These are phyloP conservation scores for Channallabes apus DNA, from an alignment of 2,797 vertebrate species.

Conservation along the genomic window DNA sequence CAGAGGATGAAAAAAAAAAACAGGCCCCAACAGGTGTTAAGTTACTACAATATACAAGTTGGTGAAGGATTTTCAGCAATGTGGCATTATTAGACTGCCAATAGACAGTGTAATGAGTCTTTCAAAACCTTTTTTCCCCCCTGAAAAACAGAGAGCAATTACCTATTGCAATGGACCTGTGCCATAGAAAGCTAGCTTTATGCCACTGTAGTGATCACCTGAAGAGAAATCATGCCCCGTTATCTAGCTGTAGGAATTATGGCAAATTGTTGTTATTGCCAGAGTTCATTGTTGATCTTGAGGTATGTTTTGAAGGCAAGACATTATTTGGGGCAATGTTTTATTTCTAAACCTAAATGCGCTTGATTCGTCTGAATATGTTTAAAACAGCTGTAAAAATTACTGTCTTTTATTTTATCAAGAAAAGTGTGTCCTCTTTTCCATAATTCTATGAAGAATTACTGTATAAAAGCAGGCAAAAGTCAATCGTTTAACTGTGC, in stretches of 20 bases:
- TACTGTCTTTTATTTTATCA: neutral
- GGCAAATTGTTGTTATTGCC: conserved; percentile 72
- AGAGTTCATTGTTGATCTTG: conserved; percentile 43
- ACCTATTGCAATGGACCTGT: conserved; percentile 70
- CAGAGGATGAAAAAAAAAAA: conserved; percentile 78
- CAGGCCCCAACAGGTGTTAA: conserved; percentile 76
- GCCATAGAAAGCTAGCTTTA: conserved; percentile 70
- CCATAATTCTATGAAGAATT: neutral
- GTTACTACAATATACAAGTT: conserved; percentile 72
- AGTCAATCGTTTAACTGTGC: neutral
- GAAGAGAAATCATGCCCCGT: conserved; percentile 60
- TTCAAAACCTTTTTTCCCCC: conserved; percentile 59
- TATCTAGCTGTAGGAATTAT: conserved; percentile 72
- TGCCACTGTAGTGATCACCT: conserved; percentile 70
- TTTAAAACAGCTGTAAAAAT: neutral
- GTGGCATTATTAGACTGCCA: conserved; percentile 57
- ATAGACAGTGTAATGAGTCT: conserved; percentile 68
- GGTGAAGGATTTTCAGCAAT: conserved; percentile 77
- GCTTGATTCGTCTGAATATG: neutral
- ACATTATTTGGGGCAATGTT: neutral
- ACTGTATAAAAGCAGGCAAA: neutral
- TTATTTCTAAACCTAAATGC: neutral
- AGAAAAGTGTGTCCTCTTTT: neutral
- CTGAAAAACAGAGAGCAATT: conserved; percentile 63
- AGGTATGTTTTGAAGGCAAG: conserved; percentile 26